Percentiles rank a stretch among this genome's conserved stretches.
phyloP scores from a whole-genome alignment of 1,140 invertebrate genomes.

The Saccostrea cuccullata region DNA sequence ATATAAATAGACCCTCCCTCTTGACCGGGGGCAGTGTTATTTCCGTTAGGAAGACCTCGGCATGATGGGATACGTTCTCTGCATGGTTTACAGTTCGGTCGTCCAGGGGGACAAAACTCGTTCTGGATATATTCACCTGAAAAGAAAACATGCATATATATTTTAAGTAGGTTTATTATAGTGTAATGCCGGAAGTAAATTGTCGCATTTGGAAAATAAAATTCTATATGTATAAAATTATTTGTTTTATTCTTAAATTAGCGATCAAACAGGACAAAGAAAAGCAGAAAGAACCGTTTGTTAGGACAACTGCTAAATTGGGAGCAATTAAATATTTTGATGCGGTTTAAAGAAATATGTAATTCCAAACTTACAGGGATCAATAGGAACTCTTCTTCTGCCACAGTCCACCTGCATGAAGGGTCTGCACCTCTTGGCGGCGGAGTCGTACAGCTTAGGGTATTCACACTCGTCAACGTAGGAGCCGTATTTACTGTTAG shows the following conservation, averaged over 20 bases:
- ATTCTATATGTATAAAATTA: neutral
- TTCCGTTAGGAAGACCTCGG: constrained; percentile 62
- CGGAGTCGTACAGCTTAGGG: constrained; percentile 62
- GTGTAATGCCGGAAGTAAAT: no score
- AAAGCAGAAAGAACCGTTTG: no score
- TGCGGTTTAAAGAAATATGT: neutral
- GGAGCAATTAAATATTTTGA: no score
- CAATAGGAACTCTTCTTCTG: constrained; percentile 59
- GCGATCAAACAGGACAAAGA: no score
- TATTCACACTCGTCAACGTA: constrained; percentile 67
- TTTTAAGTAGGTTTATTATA: no score
- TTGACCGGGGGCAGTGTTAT: constrained; percentile 62
- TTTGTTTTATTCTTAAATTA: neutral
- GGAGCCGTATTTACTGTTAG: constrained; percentile 49
- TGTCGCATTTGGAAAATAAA: no score
- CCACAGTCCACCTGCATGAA: constrained; percentile 63
- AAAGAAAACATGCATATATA: no score
- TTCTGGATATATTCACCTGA: constrained; percentile 62
- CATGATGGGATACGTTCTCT: constrained; percentile 64
- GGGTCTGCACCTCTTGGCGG: constrained; percentile 52
- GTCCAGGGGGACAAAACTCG: neutral
- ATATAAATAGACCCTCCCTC: constrained; percentile 61
- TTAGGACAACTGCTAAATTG: no score
- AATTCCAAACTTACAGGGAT: constrained; percentile 64
- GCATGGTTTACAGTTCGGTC: constrained; percentile 57